phyloP scores from a whole-genome alignment of 2,888 invertebrate genomes.

The Lamproptera curius region DNA sequence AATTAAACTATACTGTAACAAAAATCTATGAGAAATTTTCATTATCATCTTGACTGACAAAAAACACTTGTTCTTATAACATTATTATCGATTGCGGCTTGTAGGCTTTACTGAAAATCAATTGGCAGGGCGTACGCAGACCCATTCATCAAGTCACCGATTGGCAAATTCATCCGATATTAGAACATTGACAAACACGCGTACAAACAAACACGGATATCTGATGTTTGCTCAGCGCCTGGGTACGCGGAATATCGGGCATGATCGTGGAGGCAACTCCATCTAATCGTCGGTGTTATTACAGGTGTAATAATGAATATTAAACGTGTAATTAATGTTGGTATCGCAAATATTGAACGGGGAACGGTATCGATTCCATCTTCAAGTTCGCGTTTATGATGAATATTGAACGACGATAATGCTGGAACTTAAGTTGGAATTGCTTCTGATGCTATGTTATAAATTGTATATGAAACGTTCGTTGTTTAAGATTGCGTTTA shows the following conservation, averaged over 20 bases:
- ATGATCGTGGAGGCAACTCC: slow-evolving; percentile 9
- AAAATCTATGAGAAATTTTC: too few relatives aligned
- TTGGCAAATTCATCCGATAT: slow-evolving; percentile 6
- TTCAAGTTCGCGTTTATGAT: not conserved
- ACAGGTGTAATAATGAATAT: slow-evolving; percentile 23
- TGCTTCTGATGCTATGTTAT: too few relatives aligned
- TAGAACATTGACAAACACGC: slow-evolving; percentile 3
- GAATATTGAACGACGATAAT: too few relatives aligned
- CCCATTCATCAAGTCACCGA: slow-evolving; percentile 11
- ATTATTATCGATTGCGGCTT: too few relatives aligned
- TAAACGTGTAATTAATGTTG: slow-evolving; percentile 12
- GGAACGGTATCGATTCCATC: not conserved
- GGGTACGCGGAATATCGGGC: slow-evolving; percentile 21
- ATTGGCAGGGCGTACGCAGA: slow-evolving; percentile 5
- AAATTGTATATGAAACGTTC: too few relatives aligned
- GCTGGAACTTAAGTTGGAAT: too few relatives aligned
- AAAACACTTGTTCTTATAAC: too few relatives aligned
- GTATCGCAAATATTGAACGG: slow-evolving; percentile 1
- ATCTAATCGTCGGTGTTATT: slow-evolving; percentile 22
- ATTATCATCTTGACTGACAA: too few relatives aligned
- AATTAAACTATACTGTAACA: too few relatives aligned
- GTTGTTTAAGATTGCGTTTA: too few relatives aligned
- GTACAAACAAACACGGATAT: slow-evolving; percentile 24
- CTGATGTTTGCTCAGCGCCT: slow-evolving; percentile 24
- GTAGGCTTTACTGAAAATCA: too few relatives aligned